Percentiles rank a stretch among this genome's conserved stretches.
Evolutionary conservation across 1,140 invertebrate species (phyloP).

Genomic region (Kradibia gibbosae): DNA sequence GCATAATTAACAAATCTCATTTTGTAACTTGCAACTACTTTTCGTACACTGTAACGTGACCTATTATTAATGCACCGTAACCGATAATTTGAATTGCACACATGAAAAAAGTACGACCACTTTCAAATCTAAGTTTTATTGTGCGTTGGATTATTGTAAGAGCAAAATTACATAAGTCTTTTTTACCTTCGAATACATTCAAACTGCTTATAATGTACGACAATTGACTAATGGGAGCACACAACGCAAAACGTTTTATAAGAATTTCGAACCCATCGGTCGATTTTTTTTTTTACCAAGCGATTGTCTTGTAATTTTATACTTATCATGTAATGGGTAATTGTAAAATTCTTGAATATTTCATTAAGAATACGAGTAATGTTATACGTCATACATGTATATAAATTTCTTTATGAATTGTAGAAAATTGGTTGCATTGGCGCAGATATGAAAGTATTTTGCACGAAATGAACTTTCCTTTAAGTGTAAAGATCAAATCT

Average conservation of each 20-base stretch:
- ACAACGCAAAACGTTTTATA: background rate
- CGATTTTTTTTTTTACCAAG: background rate
- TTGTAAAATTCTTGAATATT: too few relatives aligned
- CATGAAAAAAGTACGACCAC: slow-evolving; percentile 35
- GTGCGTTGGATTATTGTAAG: slow-evolving; percentile 35
- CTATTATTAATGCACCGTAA: slow-evolving; percentile 37
- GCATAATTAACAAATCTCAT: background rate
- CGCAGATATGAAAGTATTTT: background rate
- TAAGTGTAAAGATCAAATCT: too few relatives aligned
- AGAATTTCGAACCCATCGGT: background rate
- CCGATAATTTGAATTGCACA: slow-evolving; percentile 43
- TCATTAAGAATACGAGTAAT: too few relatives aligned
- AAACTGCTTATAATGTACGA: background rate
- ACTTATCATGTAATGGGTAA: too few relatives aligned
- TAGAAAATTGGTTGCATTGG: background rate
- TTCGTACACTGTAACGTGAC: slow-evolving; percentile 34
- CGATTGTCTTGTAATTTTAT: too few relatives aligned
- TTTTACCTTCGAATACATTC: background rate
- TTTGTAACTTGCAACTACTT: slow-evolving; percentile 4
- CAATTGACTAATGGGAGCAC: background rate
- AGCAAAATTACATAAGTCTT: slow-evolving; percentile 26
- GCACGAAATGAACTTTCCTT: background rate
- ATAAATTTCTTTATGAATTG: too few relatives aligned
- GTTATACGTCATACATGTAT: too few relatives aligned
- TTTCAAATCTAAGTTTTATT: slow-evolving; percentile 45